Evolutionary conservation across 2,888 invertebrate species (phyloP).

Genomic region (Caenorhabditis afra): DNA sequence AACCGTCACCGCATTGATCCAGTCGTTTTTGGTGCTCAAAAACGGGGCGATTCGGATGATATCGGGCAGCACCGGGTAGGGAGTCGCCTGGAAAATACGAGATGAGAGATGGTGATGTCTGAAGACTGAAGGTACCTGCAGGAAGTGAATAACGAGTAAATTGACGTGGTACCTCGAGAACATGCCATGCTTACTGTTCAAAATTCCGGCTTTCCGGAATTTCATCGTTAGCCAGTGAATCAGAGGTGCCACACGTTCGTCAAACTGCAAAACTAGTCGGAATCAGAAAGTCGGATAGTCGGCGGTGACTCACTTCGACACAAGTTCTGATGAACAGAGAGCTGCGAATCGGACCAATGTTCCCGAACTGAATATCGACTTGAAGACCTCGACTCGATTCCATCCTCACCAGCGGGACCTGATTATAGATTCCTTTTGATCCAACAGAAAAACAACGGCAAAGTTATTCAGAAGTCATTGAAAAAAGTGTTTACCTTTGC

Average conservation of each 20-base stretch:
- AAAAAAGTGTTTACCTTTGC: constrained; percentile 11
- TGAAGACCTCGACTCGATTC: constrained; percentile 17
- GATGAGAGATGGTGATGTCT: not conserved
- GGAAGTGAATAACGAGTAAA: constrained; percentile 45
- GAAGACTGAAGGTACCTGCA: constrained; percentile 51
- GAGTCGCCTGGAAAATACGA: constrained; percentile 32
- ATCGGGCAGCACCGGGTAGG: constrained; percentile 50
- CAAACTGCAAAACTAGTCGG: constrained; percentile 10
- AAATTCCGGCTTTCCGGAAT: constrained; percentile 22
- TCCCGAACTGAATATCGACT: constrained; percentile 57
- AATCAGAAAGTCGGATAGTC: too few relatives aligned
- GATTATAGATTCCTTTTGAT: too few relatives aligned
- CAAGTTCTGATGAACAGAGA: constrained; percentile 56
- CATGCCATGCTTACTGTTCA: not conserved
- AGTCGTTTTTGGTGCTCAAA: constrained; percentile 25
- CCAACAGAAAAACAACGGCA: not conserved
- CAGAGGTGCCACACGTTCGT: constrained; percentile 42
- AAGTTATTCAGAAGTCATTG: not conserved
- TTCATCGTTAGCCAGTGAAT: constrained; percentile 35
- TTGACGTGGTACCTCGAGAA: constrained; percentile 58
- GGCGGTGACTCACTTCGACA: constrained; percentile 26
- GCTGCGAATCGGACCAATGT: constrained; percentile 43
- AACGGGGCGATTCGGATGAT: constrained; percentile 39
- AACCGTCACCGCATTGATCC: constrained; percentile 33
- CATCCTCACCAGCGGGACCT: constrained; percentile 36